phyloP scores from a whole-genome alignment of 2,113 vertebrate genomes.

The Fregetta grallaria region DNA sequence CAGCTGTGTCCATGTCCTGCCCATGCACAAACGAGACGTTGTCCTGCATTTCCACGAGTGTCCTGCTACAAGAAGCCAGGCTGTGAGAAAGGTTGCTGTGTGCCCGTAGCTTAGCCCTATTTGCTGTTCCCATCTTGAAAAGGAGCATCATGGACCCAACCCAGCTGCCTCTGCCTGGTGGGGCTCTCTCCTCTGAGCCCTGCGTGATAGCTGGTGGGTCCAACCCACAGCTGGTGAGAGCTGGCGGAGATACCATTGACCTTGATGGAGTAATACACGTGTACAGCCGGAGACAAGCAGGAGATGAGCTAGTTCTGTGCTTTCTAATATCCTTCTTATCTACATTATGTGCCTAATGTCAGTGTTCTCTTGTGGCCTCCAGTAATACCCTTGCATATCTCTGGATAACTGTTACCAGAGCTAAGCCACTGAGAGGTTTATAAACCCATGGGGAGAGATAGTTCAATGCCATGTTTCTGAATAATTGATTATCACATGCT shows the following conservation, averaged over 20 bases:
- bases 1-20: neutral
- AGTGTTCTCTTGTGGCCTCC: neutral
- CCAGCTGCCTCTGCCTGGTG: neutral
- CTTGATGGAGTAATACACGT: neutral
- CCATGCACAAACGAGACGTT: rapidly evolving
- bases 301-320: neutral
- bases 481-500: slow-evolving; percentile 71
- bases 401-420: slow-evolving; percentile 27
- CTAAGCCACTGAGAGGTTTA: slow-evolving; percentile 34
- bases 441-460: slow-evolving; percentile 58
- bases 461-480: slow-evolving; percentile 54
- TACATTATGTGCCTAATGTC: neutral
- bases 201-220: neutral
- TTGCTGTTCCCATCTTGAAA: neutral
- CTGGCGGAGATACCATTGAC: neutral
- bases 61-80: neutral
- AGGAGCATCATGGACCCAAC: neutral
- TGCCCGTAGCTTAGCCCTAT: neutral
- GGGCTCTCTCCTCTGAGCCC: neutral
- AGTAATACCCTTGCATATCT: slow-evolving; percentile 16
- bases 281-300: neutral
- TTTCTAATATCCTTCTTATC: neutral
- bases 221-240: neutral
- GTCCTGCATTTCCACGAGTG: neutral
- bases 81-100: neutral